phyloP scores from a whole-genome alignment of 2,113 vertebrate species.

The Trichechus manatus region DNA sequence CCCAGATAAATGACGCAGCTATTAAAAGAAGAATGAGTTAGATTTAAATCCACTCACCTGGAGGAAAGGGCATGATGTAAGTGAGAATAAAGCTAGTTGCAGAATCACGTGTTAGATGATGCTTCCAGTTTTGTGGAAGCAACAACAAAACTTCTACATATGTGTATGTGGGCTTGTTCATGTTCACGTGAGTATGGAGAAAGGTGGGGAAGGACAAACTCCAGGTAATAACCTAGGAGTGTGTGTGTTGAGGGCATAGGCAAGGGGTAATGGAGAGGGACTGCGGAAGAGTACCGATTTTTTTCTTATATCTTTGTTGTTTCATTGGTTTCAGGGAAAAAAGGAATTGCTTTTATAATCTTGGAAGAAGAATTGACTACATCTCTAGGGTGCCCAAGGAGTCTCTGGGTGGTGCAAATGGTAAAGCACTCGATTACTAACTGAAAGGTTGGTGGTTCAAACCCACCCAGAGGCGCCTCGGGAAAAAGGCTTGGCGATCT shows the following conservation, averaged over 20 bases:
- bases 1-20: not conserved
- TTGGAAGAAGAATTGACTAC: not conserved
- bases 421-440: not conserved
- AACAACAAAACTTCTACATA: not conserved
- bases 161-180: not conserved
- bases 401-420: not conserved
- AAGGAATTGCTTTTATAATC: not conserved
- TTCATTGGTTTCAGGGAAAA: slow-evolving; percentile 2
- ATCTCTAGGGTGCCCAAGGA: not conserved
- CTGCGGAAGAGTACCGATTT: not conserved
- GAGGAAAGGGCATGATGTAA: not conserved
- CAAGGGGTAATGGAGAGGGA: rapidly evolving
- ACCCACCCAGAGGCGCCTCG: not conserved
- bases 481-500: not conserved
- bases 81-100: not conserved
- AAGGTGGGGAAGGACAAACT: not conserved
- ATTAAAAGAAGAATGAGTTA: not conserved
- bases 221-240: not conserved
- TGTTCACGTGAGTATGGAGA: not conserved
- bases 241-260: not conserved
- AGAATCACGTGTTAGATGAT: not conserved
- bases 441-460: not conserved
- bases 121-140: not conserved
- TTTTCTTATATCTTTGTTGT: not conserved
- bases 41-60: not conserved